phyloP scores from a whole-genome alignment of 1,140 invertebrate genomes.

The Rhopalosiphum maidis region DNA sequence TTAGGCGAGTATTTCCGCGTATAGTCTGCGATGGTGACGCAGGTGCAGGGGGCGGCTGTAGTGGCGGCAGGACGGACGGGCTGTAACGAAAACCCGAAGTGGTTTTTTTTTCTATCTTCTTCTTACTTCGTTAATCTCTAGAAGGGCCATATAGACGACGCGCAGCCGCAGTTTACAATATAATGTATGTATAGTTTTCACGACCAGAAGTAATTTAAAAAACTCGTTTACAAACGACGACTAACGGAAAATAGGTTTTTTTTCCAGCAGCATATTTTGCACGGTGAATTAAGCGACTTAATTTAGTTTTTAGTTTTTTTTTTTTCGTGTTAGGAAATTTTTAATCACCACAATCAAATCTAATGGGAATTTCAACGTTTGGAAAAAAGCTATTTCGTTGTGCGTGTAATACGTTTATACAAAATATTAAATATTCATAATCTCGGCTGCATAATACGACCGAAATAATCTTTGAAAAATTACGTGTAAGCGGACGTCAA shows the following conservation, averaged over 20 bases:
- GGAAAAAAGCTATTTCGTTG: background rate
- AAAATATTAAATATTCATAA: background rate
- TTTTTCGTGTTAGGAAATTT: background rate
- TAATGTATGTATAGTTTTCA: background rate
- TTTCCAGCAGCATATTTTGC: background rate
- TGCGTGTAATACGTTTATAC: background rate
- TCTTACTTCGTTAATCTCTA: background rate
- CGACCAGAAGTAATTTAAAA: constrained; percentile 39
- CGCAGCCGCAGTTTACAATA: background rate
- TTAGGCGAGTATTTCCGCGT: background rate
- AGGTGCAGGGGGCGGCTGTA: background rate
- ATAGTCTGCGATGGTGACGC: background rate
- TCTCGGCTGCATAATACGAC: background rate
- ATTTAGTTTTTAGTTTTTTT: background rate
- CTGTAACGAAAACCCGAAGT: background rate
- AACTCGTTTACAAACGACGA: background rate
- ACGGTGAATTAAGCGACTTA: background rate
- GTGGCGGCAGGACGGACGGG: background rate
- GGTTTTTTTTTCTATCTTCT: background rate
- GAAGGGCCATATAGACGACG: background rate
- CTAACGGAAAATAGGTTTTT: background rate
- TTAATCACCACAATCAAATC: background rate
- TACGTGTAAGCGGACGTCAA: background rate
- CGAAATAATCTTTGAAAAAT: background rate
- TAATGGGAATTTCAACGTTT: background rate